A percentile compares a stretch with the other conserved stretches of the same genome.
These are phyloP conservation scores for Carapus acus DNA, from an alignment of 2,797 vertebrate genomes.

Conservation along the genomic window DNA sequence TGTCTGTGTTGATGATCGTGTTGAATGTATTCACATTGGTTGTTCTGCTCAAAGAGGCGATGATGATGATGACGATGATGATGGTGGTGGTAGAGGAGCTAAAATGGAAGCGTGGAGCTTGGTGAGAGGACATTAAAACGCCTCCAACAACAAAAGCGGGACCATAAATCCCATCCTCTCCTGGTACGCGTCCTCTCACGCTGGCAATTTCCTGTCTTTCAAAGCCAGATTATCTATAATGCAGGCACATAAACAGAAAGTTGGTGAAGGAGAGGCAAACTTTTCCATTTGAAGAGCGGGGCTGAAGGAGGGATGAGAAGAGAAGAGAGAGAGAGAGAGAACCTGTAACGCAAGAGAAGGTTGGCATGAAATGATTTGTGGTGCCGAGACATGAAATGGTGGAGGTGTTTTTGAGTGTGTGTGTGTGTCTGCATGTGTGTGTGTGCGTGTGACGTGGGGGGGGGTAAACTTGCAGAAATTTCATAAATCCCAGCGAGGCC, in stretches of 20 bases:
- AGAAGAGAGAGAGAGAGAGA: constrained; percentile 48
- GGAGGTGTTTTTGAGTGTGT: too few species aligned
- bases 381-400: constrained; percentile 34
- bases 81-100: too few species aligned
- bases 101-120: too few species aligned
- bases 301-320: too few species aligned
- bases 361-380: constrained; percentile 56
- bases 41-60: too few species aligned
- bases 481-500: constrained; percentile 72
- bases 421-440: too few species aligned
- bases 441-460: not conserved
- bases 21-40: too few species aligned
- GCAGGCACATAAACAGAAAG: constrained; percentile 36
- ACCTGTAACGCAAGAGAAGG: constrained; percentile 40
- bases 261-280: constrained; percentile 44
- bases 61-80: too few species aligned
- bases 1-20: too few species aligned
- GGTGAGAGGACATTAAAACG: too few species aligned
- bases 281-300: constrained; percentile 51
- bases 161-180: too few species aligned
- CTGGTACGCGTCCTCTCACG: constrained; percentile 36
- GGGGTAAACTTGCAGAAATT: constrained; percentile 57
- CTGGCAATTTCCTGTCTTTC: constrained; percentile 28
- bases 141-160: too few species aligned
- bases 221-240: constrained; percentile 36